Base-by-base conservation (phyloP, 2,797 vertebrate species). In the Holocentrus rufus region DNA sequence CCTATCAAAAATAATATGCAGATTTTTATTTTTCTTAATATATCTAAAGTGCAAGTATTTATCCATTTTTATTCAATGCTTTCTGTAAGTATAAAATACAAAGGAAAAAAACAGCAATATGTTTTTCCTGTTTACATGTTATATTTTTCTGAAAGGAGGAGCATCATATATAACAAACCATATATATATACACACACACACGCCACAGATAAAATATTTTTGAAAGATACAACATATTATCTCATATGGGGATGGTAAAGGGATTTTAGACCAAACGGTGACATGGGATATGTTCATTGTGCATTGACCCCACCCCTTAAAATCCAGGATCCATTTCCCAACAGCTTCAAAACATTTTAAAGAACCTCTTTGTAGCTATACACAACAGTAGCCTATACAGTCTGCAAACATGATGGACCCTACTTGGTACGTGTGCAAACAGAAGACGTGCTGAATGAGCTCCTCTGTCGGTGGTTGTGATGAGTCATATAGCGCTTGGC, bases 1-100 rank as follows among this genome's bases (percentile, higher is more conserved):
- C 92, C 93, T 95, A 95, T 95, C 93, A 95, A 95, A 95, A 95
- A 95, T 95, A 95, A 94, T 94, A 95, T 94, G 93, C 94, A 91
- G 93, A 92, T 92, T 92, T 93, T 93, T 89, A 84, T 90, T 93
- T 91, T 92, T 92, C 92, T 92, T 94, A 93, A 93, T 94, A 94
- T 94, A 94, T 94, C 93, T 95, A 95, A 95, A 95, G 94, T 95
- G 94, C 94, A 95, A 95, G 93, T 93, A 93, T 93, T 93, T 93
- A 93, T 94, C 91, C 92, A 88, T 94, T 93, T 92, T 95, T 92
- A 94, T 94, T 94, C 92, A 94, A 93, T 94, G 93, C 93, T 94
- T 94, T 93, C 91, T 93, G 92, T 94, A 94, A 94, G 93, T 95
- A 95, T 91, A 94, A 95, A 95, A 94, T 93, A 93, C 92, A 93